These are phyloP conservation scores for Sebastes ruberrimus DNA, from an alignment of 2,797 vertebrate species.

Conservation along the genomic window DNA sequence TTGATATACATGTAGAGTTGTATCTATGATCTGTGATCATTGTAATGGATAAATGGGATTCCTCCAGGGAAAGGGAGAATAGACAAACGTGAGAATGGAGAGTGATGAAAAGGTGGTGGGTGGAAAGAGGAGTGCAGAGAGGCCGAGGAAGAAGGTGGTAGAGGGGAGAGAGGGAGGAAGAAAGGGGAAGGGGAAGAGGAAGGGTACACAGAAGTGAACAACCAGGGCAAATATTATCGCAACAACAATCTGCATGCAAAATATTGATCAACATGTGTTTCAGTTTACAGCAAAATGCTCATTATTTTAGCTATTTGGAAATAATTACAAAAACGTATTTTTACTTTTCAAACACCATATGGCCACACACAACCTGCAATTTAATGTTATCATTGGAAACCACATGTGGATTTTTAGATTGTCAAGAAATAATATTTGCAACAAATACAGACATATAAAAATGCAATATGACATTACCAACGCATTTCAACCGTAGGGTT, in stretches of 20 bases:
- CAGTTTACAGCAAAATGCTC: not conserved
- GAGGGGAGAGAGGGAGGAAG: not conserved
- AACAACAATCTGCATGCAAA: slow-evolving; percentile 50
- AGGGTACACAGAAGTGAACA: slow-evolving; percentile 14
- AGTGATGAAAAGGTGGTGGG: not conserved
- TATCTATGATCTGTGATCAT: not conserved
- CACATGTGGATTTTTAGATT: slow-evolving; percentile 52
- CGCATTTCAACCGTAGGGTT: not conserved
- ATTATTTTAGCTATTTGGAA: not conserved
- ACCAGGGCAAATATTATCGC: slow-evolving; percentile 50
- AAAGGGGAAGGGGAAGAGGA: not conserved
- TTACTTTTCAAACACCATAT: not conserved
- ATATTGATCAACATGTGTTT: slow-evolving; percentile 34
- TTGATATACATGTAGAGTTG: not conserved
- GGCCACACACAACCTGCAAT: not conserved
- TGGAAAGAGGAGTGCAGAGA: not conserved
- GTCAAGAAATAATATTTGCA: slow-evolving; percentile 56
- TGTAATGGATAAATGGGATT: not conserved
- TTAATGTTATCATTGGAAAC: not conserved
- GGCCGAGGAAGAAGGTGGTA: not conserved
- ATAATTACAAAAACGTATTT: no score
- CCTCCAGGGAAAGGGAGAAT: not conserved
- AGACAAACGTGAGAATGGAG: not conserved
- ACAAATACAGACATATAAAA: slow-evolving; percentile 27
- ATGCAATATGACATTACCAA: slow-evolving; percentile 32